These are phyloP conservation scores for Dasypus novemcinctus DNA, from an alignment of 2,113 vertebrate species.

Conservation along the genomic window DNA sequence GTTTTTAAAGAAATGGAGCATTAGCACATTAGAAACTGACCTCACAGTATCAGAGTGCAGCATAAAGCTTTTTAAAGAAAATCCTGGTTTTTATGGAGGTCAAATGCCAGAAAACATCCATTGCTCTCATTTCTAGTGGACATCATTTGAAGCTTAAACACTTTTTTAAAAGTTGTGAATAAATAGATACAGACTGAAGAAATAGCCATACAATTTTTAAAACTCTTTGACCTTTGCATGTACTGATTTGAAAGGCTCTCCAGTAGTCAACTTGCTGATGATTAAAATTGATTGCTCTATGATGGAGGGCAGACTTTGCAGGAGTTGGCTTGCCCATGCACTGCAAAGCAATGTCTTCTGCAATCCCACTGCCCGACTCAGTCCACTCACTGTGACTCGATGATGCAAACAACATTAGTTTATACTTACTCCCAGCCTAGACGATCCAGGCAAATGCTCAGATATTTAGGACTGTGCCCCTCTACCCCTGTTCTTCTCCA, in stretches of 20 bases:
- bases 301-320: neutral
- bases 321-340: neutral
- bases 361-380: neutral
- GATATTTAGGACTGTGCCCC: neutral
- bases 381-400: neutral
- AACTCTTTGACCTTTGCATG: neutral
- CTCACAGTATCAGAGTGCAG: neutral
- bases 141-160: conserved; percentile 49
- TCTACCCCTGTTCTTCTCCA: neutral
- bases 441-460: neutral
- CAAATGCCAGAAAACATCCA: conserved; percentile 42
- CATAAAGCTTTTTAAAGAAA: conserved; percentile 6
- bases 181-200: conserved; percentile 7
- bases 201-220: conserved; percentile 11
- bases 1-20: neutral
- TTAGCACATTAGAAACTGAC: neutral
- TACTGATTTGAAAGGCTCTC: neutral
- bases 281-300: neutral
- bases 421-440: neutral
- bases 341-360: neutral
- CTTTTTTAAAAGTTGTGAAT: neutral
- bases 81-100: neutral
- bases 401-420: neutral
- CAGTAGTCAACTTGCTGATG: neutral
- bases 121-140: neutral